Evolutionary conservation across 2,797 vertebrate genomes (phyloP), one percentile per base, ranked within the genome.

Genomic region (Monodelphis domestica): DNA sequence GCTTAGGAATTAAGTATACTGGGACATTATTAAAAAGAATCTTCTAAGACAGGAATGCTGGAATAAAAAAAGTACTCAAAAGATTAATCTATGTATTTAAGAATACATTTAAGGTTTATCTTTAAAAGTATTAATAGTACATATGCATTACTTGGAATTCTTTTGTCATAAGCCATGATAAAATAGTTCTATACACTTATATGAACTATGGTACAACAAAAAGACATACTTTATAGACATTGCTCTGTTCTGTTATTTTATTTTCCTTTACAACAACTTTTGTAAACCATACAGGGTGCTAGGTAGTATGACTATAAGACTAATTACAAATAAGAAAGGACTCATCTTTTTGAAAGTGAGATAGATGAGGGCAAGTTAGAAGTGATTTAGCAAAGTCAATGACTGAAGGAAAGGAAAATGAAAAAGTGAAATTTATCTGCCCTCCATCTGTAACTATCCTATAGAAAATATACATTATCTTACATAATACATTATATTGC

Each of bases 171-270:
- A 90, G 26, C 53, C 59, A 96, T 94, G 94, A 93, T 38, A 29
- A 92, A 88, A 59, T 56, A 94, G 21, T 45, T 12, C 9, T 84
- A 17, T 45, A 84, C 50, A 88, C 33, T 90, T 12, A 33, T n/a
- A 56, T 70, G 14, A 96, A 38, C 12, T 87, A 55, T 55, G 88
- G 10, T 53, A 89, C 0, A 53, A 78, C n/a, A 51, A 29, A 96
- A 90, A 0, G 93, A 50, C 7, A 51, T 1, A 89, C 50, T 88
- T 53, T 88, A 88, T 78, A 12, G 26, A 30, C 52, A 88, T 95
- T 90, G 96, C 26, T 93, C 88, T 33, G 93, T 91, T 30, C 28
- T 94, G 12, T 17, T 89, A 87, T 94, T 92, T 95, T 93, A 95
- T 96, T 87, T 1, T 30, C 95, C 10, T 94, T 92, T 91, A 50